Percentiles rank a stretch among this genome's conserved stretches.
These are phyloP conservation scores for Tiliqua scincoides DNA, from an alignment of 2,113 vertebrate genomes.

Conservation along the genomic window DNA sequence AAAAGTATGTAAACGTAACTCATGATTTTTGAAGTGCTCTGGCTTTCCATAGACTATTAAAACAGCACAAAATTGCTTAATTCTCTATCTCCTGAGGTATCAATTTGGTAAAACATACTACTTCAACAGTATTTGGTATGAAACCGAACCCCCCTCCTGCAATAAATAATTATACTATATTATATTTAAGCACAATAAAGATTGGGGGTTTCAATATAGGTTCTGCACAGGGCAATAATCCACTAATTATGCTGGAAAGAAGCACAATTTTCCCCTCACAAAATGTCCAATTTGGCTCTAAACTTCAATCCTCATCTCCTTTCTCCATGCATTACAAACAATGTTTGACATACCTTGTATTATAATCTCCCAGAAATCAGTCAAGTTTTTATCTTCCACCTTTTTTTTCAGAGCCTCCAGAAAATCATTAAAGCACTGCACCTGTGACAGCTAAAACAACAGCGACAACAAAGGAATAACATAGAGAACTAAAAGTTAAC, in stretches of 20 bases:
- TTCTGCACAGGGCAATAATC: conserved; percentile 11
- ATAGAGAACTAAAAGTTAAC: conserved; percentile 25
- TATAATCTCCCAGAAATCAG: conserved; percentile 93
- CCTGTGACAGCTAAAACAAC: conserved; percentile 75
- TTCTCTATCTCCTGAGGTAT: conserved; percentile 21
- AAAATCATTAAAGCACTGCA: conserved; percentile 88
- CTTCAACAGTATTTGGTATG: neutral
- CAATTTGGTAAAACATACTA: conserved; percentile 40
- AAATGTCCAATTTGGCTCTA: conserved; percentile 25
- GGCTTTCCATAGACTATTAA: neutral
- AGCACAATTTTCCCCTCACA: conserved; percentile 19
- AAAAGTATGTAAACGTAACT: too few species aligned
- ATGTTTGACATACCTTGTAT: conserved; percentile 81
- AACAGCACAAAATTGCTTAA: neutral
- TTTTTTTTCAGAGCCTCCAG: conserved; percentile 85
- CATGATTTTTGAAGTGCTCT: neutral
- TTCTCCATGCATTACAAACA: neutral
- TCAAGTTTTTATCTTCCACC: conserved; percentile 80
- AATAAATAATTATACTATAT: neutral
- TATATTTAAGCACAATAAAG: conserved; percentile 4
- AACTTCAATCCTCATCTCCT: neutral
- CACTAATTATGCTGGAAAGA: neutral
- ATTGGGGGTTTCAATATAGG: neutral
- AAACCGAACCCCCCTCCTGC: neutral
- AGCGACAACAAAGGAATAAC: conserved; percentile 4